These are phyloP conservation scores for Eidolon helvum DNA, from an alignment of 2,113 vertebrate genomes.

Conservation along the genomic window DNA sequence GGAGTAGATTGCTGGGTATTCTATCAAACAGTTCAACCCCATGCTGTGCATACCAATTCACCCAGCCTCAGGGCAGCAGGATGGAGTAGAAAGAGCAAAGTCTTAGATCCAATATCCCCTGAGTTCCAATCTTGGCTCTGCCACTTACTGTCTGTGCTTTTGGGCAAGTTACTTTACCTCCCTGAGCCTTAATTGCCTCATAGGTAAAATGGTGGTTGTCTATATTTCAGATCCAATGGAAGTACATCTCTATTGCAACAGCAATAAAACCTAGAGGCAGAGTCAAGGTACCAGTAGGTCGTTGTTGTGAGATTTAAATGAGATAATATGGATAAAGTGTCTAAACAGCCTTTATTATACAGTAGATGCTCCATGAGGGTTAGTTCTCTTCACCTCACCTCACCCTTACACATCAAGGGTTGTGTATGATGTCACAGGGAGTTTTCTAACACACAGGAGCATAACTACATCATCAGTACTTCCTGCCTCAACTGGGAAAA, in stretches of 20 bases:
- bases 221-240: not conserved
- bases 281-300: not conserved
- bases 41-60: fast-evolving
- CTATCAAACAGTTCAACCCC: not conserved
- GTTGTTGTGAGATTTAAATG: not conserved
- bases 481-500: not conserved
- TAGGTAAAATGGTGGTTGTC: not conserved
- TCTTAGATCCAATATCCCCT: not conserved
- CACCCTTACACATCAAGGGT: not conserved
- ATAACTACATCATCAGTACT: not conserved
- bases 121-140: not conserved
- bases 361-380: not conserved
- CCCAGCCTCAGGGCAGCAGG: not conserved
- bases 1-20: not conserved
- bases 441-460: not conserved
- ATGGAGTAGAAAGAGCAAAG: not conserved
- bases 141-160: not conserved
- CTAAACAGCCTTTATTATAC: not conserved
- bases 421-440: not conserved
- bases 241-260: not conserved
- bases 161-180: not conserved
- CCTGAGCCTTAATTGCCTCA: not conserved
- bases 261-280: not conserved
- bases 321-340: not conserved
- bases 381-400: not conserved